Evolutionary conservation across 1,140 invertebrate genomes (phyloP).

Genomic region (Diprion similis): DNA sequence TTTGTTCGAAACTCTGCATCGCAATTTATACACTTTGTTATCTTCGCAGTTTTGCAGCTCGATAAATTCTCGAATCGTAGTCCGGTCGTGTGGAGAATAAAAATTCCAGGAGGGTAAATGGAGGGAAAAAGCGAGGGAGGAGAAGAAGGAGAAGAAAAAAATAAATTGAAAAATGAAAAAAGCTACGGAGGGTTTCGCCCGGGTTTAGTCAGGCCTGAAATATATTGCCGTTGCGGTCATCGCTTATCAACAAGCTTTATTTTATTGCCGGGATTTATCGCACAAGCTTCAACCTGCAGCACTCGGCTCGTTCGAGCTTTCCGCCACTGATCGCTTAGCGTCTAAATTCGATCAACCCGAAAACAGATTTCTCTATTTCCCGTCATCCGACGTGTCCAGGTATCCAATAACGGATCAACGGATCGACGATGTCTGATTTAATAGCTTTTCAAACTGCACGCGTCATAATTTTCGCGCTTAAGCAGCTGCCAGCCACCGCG

Average conservation of each 20-base stretch:
- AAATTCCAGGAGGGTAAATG: not conserved
- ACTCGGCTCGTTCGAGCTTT: not conserved
- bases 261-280: slow-evolving; percentile 3
- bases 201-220: not conserved
- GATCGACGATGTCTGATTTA: not conserved
- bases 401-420: not conserved
- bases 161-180: not conserved
- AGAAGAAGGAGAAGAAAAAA: not conserved
- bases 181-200: not conserved
- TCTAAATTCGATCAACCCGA: slow-evolving; percentile 1
- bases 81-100: not conserved
- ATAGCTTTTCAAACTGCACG: no score
- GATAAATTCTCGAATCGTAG: not conserved
- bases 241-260: slow-evolving; percentile 7
- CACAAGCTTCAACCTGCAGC: not conserved
- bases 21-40: no score
- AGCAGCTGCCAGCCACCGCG: no score
- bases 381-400: not conserved
- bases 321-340: not conserved
- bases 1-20: no score
- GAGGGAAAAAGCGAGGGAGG: no score
- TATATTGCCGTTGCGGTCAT: not conserved
- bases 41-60: not conserved
- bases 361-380: not conserved
- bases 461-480: no score